These are phyloP conservation scores for Cybosia mesomella DNA, from an alignment of 2,888 invertebrate genomes.

Conservation along the genomic window DNA sequence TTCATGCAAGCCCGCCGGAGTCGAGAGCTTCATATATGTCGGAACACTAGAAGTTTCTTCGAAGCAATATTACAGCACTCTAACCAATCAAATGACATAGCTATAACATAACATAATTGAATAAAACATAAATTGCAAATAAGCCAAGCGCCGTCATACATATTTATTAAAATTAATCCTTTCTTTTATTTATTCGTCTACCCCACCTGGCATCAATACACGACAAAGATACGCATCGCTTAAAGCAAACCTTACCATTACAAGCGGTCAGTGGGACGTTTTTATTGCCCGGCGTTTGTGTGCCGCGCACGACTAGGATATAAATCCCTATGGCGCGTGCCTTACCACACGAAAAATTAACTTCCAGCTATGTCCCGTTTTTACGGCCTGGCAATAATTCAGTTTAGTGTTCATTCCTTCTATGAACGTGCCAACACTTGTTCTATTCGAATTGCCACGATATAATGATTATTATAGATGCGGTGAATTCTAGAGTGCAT, in stretches of 20 bases:
- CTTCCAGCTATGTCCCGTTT: conserved; percentile 66
- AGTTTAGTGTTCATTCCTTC: conserved; percentile 60
- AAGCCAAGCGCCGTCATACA: too few relatives aligned
- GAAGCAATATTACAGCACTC: too few relatives aligned
- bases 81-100: too few relatives aligned
- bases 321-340: conserved; percentile 71
- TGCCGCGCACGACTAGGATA: conserved; percentile 63
- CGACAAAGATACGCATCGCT: conserved; percentile 44
- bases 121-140: too few relatives aligned
- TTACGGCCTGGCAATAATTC: conserved; percentile 65
- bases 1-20: too few relatives aligned
- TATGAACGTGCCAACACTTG: conserved; percentile 54
- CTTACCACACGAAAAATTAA: conserved; percentile 73
- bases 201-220: conserved; percentile 4
- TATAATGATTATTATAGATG: conserved; percentile 19
- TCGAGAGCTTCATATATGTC: too few relatives aligned
- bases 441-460: conserved; percentile 31
- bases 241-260: conserved; percentile 41
- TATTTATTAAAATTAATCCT: not conserved
- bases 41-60: too few relatives aligned
- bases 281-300: conserved; percentile 64
- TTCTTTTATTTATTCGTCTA: not conserved
- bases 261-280: conserved; percentile 60
- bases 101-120: too few relatives aligned
- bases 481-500: not conserved